Evolutionary conservation across 2,113 vertebrate species (phyloP).

Genomic region (Symphodus melops): DNA sequence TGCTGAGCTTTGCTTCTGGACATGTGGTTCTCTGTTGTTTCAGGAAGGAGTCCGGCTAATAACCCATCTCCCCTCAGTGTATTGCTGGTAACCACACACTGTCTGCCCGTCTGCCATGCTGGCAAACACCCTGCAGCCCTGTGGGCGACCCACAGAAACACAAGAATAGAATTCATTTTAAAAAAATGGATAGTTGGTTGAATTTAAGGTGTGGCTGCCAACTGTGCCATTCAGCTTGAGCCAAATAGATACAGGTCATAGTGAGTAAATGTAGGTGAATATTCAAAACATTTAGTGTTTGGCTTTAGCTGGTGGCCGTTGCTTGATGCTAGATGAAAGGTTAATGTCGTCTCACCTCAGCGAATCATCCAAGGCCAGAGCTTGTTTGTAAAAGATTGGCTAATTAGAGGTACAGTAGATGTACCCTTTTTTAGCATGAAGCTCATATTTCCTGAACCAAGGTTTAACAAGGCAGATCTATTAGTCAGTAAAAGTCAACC

Average conservation of each 20-base stretch:
- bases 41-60: slow-evolving; percentile 51
- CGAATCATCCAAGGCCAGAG: neutral
- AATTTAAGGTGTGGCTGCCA: neutral
- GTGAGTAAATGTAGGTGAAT: slow-evolving; percentile 1
- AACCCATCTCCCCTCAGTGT: slow-evolving; percentile 10
- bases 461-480: neutral
- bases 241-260: slow-evolving; percentile 19
- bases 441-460: neutral
- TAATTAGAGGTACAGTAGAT: neutral
- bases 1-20: slow-evolving; percentile 36
- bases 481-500: neutral
- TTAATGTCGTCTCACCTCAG: neutral
- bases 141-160: slow-evolving; percentile 20
- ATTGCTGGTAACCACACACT: slow-evolving; percentile 52
- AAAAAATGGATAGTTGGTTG: slow-evolving; percentile 3
- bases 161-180: too few relatives aligned
- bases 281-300: neutral
- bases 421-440: neutral
- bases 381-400: neutral
- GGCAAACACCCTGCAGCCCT: slow-evolving; percentile 42
- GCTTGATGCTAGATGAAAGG: neutral
- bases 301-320: neutral
- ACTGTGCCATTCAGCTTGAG: slow-evolving; percentile 56
- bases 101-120: slow-evolving; percentile 75
- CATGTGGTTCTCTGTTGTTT: slow-evolving; percentile 54